A percentile compares a stretch with the other conserved stretches of the same genome.
These are phyloP conservation scores for Cavia porcellus DNA, from an alignment of 2,113 vertebrate species.

Conservation along the genomic window DNA sequence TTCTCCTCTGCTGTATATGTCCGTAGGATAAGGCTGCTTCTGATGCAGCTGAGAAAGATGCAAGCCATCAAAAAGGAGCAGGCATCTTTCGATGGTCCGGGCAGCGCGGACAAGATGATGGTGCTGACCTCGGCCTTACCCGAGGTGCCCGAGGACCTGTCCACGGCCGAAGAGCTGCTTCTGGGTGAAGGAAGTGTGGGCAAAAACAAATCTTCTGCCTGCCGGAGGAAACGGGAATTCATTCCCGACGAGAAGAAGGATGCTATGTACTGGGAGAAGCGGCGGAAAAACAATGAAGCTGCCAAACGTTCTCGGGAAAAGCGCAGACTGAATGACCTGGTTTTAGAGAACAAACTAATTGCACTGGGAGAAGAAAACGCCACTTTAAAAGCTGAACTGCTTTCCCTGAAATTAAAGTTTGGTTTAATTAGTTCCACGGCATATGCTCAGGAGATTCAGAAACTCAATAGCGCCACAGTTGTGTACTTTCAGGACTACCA, in stretches of 20 bases:
- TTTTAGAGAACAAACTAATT: slow-evolving; percentile 97
- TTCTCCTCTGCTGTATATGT: slow-evolving; percentile 29
- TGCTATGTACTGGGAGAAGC: slow-evolving; percentile 96
- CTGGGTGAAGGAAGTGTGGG: slow-evolving; percentile 85
- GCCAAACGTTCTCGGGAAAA: slow-evolving; percentile 98
- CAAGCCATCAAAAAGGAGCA: slow-evolving; percentile 95
- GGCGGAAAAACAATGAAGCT: slow-evolving; percentile 97
- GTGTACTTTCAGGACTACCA: slow-evolving; percentile 92
- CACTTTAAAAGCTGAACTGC: slow-evolving; percentile 94
- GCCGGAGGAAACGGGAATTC: slow-evolving; percentile 96
- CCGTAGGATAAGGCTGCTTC: slow-evolving; percentile 70
- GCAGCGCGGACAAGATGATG: slow-evolving; percentile 90
- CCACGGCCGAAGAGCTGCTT: slow-evolving; percentile 87
- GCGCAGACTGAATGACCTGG: slow-evolving; percentile 96
- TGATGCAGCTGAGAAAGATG: slow-evolving; percentile 94
- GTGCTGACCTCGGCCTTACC: slow-evolving; percentile 91
- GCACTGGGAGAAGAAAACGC: slow-evolving; percentile 97
- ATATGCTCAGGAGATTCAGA: slow-evolving; percentile 95
- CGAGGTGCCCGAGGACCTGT: slow-evolving; percentile 89
- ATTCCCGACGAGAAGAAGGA: slow-evolving; percentile 99
- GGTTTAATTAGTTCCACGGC: slow-evolving; percentile 94
- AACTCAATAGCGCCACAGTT: slow-evolving; percentile 89
- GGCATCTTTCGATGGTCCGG: slow-evolving; percentile 87
- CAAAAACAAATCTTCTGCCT: slow-evolving; percentile 90
- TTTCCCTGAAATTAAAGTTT: slow-evolving; percentile 95